Conservation (phyloP, 2,113 vertebrate species). For the Gymnorhina tibicen region DNA sequence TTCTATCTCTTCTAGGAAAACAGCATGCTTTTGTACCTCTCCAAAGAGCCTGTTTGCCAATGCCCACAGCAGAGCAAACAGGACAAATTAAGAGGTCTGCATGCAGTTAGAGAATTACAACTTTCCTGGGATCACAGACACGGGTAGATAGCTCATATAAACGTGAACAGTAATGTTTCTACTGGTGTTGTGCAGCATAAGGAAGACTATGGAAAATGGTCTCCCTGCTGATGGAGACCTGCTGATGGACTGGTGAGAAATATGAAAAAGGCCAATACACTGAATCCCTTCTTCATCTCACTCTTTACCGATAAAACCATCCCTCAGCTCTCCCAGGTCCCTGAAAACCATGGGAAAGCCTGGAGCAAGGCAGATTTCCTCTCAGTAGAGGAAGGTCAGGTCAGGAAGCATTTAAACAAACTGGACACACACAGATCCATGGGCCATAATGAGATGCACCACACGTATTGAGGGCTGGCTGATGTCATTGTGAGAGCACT, state of each 20-base stretch:
- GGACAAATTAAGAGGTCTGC: background rate
- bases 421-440: background rate
- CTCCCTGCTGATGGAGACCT: background rate
- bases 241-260: too few species aligned
- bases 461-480: background rate
- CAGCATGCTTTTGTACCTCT: background rate
- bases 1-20: background rate
- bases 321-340: background rate
- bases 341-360: background rate
- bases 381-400: background rate
- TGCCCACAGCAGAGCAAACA: background rate
- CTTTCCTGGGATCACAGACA: background rate
- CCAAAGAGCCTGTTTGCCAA: background rate
- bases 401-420: background rate
- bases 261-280: background rate
- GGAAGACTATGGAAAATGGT: background rate
- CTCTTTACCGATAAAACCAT: background rate
- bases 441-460: background rate
- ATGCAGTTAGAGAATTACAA: background rate
- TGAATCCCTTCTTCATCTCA: background rate
- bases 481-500: background rate
- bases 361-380: background rate
- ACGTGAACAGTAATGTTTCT: background rate
- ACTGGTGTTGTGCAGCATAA: background rate
- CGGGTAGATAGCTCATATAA: accelerated